Conservation (phyloP, 2,888 invertebrate genomes). For the Chorisops tibialis region DNA sequence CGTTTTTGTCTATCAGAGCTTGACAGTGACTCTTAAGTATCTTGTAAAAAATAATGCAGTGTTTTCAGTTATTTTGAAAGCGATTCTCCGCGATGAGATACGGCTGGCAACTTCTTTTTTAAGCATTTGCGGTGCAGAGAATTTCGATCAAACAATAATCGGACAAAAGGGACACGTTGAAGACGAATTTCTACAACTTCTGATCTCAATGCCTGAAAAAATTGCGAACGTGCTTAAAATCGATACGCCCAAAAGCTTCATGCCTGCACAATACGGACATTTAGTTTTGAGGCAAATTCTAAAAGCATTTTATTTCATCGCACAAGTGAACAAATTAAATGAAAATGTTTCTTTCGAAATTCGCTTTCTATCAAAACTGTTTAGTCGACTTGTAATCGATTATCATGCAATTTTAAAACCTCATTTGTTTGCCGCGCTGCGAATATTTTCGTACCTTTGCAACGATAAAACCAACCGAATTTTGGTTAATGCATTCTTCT, state of each 20-base stretch:
- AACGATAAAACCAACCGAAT: constrained; percentile 47
- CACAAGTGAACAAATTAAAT: constrained; percentile 41
- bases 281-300: constrained; percentile 61
- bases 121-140: not conserved
- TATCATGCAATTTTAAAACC: constrained; percentile 55
- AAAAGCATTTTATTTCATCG: constrained; percentile 61
- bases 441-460: constrained; percentile 57
- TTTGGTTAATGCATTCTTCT: constrained; percentile 56
- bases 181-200: constrained; percentile 59
- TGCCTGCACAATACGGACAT: constrained; percentile 58
- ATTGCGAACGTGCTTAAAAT: constrained; percentile 65
- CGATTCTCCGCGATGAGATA: constrained; percentile 37
- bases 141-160: not conserved
- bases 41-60: constrained; percentile 29
- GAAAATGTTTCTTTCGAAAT: constrained; percentile 40
- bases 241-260: constrained; percentile 59
- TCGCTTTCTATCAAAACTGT: constrained; percentile 55
- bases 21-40: constrained; percentile 26
- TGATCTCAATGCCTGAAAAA: constrained; percentile 66
- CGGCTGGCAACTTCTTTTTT: constrained; percentile 39
- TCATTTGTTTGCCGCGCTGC: constrained; percentile 55
- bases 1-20: constrained; percentile 39
- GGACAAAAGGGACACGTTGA: constrained; percentile 47
- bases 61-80: not conserved
- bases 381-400: constrained; percentile 62